phyloP scores from a whole-genome alignment of 2,113 vertebrate species.

The Cyanoliseus patagonus region DNA sequence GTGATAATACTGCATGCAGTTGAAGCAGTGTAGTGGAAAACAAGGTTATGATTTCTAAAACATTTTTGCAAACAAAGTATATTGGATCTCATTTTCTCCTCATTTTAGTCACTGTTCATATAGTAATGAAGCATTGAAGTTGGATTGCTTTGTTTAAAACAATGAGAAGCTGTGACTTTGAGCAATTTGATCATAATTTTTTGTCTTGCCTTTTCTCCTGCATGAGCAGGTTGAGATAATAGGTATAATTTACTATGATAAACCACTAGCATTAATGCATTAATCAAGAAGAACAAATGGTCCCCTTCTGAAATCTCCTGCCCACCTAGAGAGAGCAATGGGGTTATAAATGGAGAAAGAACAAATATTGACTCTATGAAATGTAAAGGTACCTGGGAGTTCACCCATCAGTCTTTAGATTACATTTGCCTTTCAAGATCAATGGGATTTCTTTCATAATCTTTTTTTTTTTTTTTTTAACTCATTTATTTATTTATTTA shows the following conservation, averaged over 20 bases:
- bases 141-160: background rate
- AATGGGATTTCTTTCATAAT: constrained; percentile 23
- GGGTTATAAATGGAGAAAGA: constrained; percentile 53
- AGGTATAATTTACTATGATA: constrained; percentile 24
- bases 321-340: constrained; percentile 49
- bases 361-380: constrained; percentile 68
- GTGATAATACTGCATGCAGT: background rate
- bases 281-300: constrained; percentile 41
- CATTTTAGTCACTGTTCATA: background rate
- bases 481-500: background rate
- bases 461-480: background rate
- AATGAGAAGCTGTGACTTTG: background rate
- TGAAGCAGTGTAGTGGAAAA: background rate
- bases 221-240: background rate
- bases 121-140: background rate
- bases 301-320: constrained; percentile 28
- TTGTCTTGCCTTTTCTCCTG: background rate
- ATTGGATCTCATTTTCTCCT: background rate
- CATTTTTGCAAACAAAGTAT: background rate
- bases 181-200: background rate
- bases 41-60: background rate
- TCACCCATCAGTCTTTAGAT: constrained; percentile 40
- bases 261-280: constrained; percentile 20
- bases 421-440: constrained; percentile 22
- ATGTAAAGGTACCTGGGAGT: constrained; percentile 48